These are phyloP conservation scores for Gulo gulo DNA, from an alignment of 2,113 vertebrate species.

Conservation along the genomic window DNA sequence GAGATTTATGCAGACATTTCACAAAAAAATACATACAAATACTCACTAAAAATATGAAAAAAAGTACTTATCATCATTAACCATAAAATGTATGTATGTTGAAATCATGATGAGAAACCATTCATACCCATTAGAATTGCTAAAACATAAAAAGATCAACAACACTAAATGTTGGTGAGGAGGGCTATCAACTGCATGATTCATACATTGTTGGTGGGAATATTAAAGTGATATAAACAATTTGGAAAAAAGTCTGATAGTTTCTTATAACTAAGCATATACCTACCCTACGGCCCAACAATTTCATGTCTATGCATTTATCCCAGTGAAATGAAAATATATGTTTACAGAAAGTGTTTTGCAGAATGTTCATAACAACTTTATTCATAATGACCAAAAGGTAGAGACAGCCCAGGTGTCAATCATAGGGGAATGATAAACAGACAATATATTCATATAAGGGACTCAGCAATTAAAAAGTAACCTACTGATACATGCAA, in stretches of 20 bases:
- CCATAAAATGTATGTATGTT: neutral
- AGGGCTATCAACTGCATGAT: neutral
- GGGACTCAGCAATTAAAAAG: neutral
- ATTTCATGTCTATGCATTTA: neutral
- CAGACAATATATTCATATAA: neutral
- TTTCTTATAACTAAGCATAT: neutral
- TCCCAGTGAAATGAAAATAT: neutral
- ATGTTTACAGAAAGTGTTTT: neutral
- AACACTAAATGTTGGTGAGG: neutral
- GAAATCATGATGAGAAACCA: neutral
- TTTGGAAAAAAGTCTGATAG: neutral
- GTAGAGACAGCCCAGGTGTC: neutral
- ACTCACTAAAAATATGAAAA: neutral
- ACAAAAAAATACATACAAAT: neutral
- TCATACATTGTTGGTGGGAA: neutral
- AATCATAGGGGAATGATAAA: neutral
- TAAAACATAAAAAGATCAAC: neutral
- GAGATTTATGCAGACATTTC: neutral
- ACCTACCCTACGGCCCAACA: neutral
- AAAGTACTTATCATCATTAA: neutral
- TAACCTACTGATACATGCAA: neutral
- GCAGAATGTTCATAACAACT: neutral
- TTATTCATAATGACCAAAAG: neutral
- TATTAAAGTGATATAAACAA: neutral
- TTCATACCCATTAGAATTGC: neutral